Evolutionary conservation across 1,140 invertebrate species (phyloP).

Genomic region (Ruditapes philippinarum): DNA sequence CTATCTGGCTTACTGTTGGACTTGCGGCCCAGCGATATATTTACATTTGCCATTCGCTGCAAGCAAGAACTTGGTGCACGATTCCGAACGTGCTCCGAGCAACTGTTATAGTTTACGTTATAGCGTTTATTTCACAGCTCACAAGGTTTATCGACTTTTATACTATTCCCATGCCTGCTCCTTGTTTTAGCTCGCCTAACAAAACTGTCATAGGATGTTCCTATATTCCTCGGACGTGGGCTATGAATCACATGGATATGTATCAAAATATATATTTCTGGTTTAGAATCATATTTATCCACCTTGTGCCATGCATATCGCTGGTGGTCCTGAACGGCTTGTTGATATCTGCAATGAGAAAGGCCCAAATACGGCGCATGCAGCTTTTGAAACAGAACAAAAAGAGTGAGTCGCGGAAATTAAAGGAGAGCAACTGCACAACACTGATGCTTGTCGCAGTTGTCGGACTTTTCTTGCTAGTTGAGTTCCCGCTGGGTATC

Average conservation of each 20-base stretch:
- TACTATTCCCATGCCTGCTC: slow-evolving; percentile 87
- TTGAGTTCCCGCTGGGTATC: slow-evolving; percentile 95
- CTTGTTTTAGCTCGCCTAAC: slow-evolving; percentile 90
- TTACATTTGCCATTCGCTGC: slow-evolving; percentile 95
- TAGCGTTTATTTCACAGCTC: slow-evolving; percentile 93
- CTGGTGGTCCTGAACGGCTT: slow-evolving; percentile 96
- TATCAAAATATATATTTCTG: slow-evolving; percentile 94
- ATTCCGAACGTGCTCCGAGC: slow-evolving; percentile 93
- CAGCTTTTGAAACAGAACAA: slow-evolving; percentile 94
- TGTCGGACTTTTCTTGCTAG: slow-evolving; percentile 95
- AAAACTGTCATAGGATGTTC: slow-evolving; percentile 76
- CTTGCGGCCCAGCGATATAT: slow-evolving; percentile 95
- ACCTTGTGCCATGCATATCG: slow-evolving; percentile 95
- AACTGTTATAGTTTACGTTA: slow-evolving; percentile 91
- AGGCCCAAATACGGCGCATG: slow-evolving; percentile 93
- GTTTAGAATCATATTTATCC: slow-evolving; percentile 96
- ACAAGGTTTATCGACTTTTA: slow-evolving; percentile 92
- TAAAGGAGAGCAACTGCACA: slow-evolving; percentile 95
- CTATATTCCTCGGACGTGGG: slow-evolving; percentile 70
- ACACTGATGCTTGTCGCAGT: slow-evolving; percentile 98
- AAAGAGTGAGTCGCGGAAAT: slow-evolving; percentile 93
- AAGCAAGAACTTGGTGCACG: slow-evolving; percentile 95
- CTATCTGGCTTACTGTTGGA: slow-evolving; percentile 95
- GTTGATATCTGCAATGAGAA: slow-evolving; percentile 93
- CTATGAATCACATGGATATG: slow-evolving; percentile 89